These are phyloP conservation scores for Notechis scutatus DNA, from an alignment of 2,113 vertebrate species.

Conservation along the genomic window DNA sequence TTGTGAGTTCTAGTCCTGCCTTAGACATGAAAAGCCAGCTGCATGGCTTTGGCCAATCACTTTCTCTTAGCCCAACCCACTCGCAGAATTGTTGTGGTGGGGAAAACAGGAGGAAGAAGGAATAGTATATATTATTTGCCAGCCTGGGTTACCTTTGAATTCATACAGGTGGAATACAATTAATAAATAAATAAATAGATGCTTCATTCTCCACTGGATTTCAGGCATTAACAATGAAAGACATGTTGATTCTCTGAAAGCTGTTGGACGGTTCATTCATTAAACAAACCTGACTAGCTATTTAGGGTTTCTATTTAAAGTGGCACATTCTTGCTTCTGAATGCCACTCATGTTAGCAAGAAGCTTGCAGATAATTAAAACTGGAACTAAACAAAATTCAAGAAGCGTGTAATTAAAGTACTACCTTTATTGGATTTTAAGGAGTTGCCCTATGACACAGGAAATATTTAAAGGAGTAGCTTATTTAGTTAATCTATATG, in stretches of 20 bases:
- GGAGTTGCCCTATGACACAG: constrained; percentile 74
- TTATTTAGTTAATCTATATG: constrained; percentile 76
- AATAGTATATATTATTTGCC: neutral
- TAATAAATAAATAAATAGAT: neutral
- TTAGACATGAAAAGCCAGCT: neutral
- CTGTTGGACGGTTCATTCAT: constrained; percentile 48
- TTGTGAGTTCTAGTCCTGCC: neutral
- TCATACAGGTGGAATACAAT: neutral
- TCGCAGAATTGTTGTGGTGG: neutral
- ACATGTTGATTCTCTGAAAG: neutral
- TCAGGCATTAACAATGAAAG: neutral
- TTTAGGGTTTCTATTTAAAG: constrained; percentile 53
- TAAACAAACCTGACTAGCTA: constrained; percentile 61
- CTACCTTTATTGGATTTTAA: constrained; percentile 76
- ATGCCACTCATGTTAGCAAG: constrained; percentile 29
- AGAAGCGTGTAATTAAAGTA: constrained; percentile 78
- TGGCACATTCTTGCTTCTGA: neutral
- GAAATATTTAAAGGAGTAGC: constrained; percentile 77
- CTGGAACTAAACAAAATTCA: constrained; percentile 77
- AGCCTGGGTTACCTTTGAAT: neutral
- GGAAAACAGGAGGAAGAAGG: neutral
- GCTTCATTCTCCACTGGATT: neutral
- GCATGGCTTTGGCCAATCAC: neutral
- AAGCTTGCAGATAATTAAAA: constrained; percentile 69
- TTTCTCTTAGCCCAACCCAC: neutral